Percentiles rank a stretch among this genome's conserved stretches.
Conservation (phyloP, 2,888 invertebrate species). For the Sphinx pinastri region DNA sequence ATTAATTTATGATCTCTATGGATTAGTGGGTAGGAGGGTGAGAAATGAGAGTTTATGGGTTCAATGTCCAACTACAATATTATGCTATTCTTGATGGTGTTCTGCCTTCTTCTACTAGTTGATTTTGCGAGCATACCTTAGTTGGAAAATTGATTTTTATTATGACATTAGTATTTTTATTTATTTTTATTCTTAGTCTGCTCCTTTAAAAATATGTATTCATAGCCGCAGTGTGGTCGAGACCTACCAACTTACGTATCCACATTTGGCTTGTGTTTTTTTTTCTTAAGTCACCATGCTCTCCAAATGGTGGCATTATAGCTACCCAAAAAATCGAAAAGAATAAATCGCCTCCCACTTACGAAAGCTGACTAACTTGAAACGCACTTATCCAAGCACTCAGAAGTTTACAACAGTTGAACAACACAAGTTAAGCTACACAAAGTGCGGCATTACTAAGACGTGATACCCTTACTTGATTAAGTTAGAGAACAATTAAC, state of each 20-base stretch:
- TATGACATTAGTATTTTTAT: too few species aligned
- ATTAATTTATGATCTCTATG: background rate
- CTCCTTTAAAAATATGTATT: too few species aligned
- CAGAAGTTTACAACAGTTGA: slow-evolving; percentile 42
- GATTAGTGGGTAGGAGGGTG: background rate
- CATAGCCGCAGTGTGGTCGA: too few species aligned
- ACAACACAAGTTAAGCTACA: slow-evolving; percentile 43
- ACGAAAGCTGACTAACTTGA: slow-evolving; percentile 2
- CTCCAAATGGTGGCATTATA: too few species aligned
- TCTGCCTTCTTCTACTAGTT: too few species aligned
- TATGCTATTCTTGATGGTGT: too few species aligned
- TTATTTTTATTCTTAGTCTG: too few species aligned
- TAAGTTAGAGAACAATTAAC: slow-evolving; percentile 40
- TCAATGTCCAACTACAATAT: background rate
- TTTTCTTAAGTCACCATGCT: background rate
- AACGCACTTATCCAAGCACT: slow-evolving; percentile 3
- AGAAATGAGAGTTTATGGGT: background rate
- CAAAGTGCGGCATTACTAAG: slow-evolving; percentile 41
- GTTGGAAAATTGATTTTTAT: too few species aligned
- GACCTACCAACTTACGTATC: too few species aligned
- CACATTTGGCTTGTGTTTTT: too few species aligned
- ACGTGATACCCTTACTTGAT: slow-evolving; percentile 45
- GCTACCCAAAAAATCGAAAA: background rate
- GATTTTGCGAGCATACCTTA: too few species aligned
- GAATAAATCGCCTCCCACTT: slow-evolving; percentile 1